Percentiles rank a stretch among this genome's conserved stretches.
Evolutionary conservation across 1,140 invertebrate genomes (phyloP).

Genomic region (Calliphora vicina): DNA sequence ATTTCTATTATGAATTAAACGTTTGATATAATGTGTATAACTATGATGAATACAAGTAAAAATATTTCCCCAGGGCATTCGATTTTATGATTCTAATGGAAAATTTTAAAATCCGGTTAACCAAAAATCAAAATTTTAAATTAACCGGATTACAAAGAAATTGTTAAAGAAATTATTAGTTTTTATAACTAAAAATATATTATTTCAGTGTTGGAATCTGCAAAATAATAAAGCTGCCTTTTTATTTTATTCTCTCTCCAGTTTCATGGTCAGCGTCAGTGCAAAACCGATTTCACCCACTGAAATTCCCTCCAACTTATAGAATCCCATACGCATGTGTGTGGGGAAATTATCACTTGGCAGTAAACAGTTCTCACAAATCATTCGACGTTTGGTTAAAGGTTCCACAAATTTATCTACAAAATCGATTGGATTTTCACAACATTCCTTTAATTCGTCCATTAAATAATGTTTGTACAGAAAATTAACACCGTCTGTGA

Average conservation of each 20-base stretch:
- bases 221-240: not conserved
- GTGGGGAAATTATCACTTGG: constrained; percentile 2
- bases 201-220: no score
- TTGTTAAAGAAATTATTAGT: no score
- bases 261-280: not conserved
- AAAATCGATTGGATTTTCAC: not conserved
- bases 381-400: not conserved
- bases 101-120: no score
- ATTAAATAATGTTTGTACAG: not conserved
- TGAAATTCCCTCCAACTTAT: not conserved
- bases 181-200: no score
- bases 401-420: not conserved
- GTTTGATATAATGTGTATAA: no score
- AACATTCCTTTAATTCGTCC: not conserved
- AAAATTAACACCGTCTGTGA: not conserved
- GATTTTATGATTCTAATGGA: no score
- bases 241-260: not conserved
- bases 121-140: no score
- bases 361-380: not conserved
- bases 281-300: not conserved
- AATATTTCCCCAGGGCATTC: no score
- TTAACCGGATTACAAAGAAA: no score
- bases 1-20: no score
- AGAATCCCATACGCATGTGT: not conserved
- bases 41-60: no score